These are phyloP conservation scores for Aphelocoma californica DNA, from an alignment of 2,797 vertebrate genomes.

Conservation along the genomic window DNA sequence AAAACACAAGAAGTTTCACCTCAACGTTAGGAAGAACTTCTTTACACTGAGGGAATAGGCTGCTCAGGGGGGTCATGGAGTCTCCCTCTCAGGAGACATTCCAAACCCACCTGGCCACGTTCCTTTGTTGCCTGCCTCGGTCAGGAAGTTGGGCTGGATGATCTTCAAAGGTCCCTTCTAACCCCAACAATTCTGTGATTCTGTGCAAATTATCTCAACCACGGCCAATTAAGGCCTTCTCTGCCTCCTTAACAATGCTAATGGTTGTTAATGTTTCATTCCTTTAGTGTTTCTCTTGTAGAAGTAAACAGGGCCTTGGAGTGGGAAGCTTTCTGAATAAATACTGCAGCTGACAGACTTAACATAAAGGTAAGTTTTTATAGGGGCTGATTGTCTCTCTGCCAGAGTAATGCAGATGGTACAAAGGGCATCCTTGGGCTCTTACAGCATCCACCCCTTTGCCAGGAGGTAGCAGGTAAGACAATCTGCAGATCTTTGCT, in stretches of 20 bases:
- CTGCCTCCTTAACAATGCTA: neutral
- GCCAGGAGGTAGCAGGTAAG: neutral
- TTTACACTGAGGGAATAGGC: neutral
- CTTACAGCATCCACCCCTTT: neutral
- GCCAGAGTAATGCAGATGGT: neutral
- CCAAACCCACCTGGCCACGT: too few relatives aligned
- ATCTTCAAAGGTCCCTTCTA: neutral
- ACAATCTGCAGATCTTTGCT: neutral
- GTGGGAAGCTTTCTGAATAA: neutral
- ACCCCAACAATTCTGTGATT: neutral
- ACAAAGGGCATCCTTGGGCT: neutral
- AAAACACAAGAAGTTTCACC: neutral
- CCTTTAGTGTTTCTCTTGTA: neutral
- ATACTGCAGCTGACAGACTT: neutral
- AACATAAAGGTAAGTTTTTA: neutral
- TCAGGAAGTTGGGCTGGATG: neutral
- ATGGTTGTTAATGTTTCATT: neutral
- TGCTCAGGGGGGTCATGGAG: neutral
- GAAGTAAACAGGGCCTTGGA: neutral
- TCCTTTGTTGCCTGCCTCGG: neutral
- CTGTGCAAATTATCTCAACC: neutral
- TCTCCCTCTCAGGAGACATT: neutral
- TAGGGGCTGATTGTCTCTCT: neutral
- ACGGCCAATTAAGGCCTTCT: fast-evolving
- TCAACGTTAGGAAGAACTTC: neutral